Evolutionary conservation across 1,140 invertebrate species (phyloP), one percentile per base, ranked within the genome.

Genomic region (Oscheius sp.): DNA sequence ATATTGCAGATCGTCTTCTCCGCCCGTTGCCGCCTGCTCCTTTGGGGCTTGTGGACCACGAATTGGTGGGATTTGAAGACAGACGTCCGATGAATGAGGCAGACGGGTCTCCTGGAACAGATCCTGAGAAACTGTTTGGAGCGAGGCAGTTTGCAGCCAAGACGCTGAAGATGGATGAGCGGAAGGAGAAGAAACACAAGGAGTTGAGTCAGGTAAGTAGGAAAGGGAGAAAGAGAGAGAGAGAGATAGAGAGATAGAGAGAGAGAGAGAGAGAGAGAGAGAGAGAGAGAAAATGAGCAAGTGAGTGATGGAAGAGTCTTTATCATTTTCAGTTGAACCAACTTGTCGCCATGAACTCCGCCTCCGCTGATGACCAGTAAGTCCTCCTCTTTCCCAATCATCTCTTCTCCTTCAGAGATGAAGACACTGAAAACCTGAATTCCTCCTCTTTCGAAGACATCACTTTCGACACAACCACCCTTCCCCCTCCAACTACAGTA

Each of bases 41-140:
- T n/a, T n/a, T n/a, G 7, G 7, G 23, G 7, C 7, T 55, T 15
- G 49, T 55, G 7, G 49, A 55, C 23, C 49, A 55, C 49, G 28
- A 26, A 7, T 23, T 55, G 26, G 64, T 62, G 34, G 59, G 59
- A 32, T 38, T 46, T 52, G 68, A 63, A 23, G 18, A 58, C 20
- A 45, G 45, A 31, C 7, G 67, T 2, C 67, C 67, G 4, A 35
- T 34, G 3, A 68, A 68, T 59, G 49, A 59, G 7, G 3, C 28
- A 15, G 67, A 68, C 31, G 67, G 67, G 3, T 49, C 67, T n/a
- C 67, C 67, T 31, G 49, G 67, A 68, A 34, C 36, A 3, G 55
- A 49, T 42, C 67, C 67, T n/a, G 67, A 68, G 28, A 59, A 34
- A 23, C 15, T 55, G 7, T 55, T 55, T 23, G 49, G 49, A 55